Evolutionary conservation across 2,113 vertebrate species (phyloP), one percentile per base, ranked within the genome.

Genomic region (Limanda limanda): DNA sequence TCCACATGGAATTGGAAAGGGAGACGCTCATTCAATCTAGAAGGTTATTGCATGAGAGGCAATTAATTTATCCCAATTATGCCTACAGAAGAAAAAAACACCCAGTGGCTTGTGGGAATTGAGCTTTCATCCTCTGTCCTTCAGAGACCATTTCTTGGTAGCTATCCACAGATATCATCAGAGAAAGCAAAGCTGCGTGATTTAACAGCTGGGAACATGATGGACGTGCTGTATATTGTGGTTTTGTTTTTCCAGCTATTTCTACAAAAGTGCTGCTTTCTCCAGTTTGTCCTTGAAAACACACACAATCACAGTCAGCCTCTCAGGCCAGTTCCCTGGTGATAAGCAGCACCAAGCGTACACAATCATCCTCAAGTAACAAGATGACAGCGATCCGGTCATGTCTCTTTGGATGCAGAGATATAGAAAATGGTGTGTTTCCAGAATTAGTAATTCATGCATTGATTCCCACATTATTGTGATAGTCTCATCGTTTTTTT

Each of bases 31-130:
- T 60, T 83, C 27, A 83, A n/a, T 86, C 35, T 55, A 24, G 24
- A 70, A 68, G 64, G 63, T 83, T 85, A 74, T 51, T 72, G 71
- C 71, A 81, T 79, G 59, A 73, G 68, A 77, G 60, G 47, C 57
- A 79, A 87, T 87, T 78, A 27, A 75, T 86, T 80, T 69, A 55
- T 24, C 21, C n/a, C 66, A 79, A 78, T 82, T 80, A 77, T 59
- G 57, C 25, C 45, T 14, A 15, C 58, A 63, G 65, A 66, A 42
- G 51, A 74, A 80, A 25, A 35, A 62, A 21, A n/a, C 6, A 80
- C 42, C 66, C 31, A 40, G 71, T 5, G 60, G 17, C 57, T 48
- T 68, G 31, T 54, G 21, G 57, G 76, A 65, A 15, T 51, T 18
- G 1, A 42, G 67, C 20, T 59, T 56, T 78, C 35, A 64, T 81